Base-by-base conservation (phyloP, 2,113 vertebrate genomes). In the Pteruthius melanotis region DNA sequence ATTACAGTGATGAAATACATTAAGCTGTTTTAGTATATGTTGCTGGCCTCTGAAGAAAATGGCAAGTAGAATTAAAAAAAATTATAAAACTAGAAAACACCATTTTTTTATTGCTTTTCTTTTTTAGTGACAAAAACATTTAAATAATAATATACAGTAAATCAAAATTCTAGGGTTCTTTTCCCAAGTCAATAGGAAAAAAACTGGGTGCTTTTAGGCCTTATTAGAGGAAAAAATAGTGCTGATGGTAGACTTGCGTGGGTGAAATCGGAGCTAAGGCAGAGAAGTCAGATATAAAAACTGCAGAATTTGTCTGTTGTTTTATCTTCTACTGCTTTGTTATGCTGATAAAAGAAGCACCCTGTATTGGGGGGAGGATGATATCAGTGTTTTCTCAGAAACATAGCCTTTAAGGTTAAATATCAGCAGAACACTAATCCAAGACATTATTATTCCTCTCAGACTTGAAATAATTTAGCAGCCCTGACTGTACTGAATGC, bases 241-340 rank as follows among this genome's bases (percentile, higher is more conserved):
- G 70, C 82, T 83, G 70, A 87, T 63, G 45, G 19, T 63, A 77
- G 47, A 60, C 10, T 75, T 86, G 76, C 0, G 0, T 81, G 60
- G 57, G 72, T 82, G 83, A 91, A 89, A 87, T 53, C 52, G 74
- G 61, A 84, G 61, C 37, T 71, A 35, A 68, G 44, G 53, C 80
- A 75, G 40, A 78, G 31, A 76, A 93, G 20, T 42, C 65, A 65
- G 61, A 81, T 24, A 63, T 10, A 75, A 91, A 94, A 92, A 7
- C 44, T 90, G 57, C 31, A 71, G 57, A 44, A 64, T 92, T 83
- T 86, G 37, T 66, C 52, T 92, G 44, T 84, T 86, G 20, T 95
- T 96, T 94, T 90, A 89, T 74, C 68, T 93, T 89, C 42, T 20
- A 5, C 50, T 71, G 72, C 65, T 95, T 82, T 90, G 77, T 78